A percentile compares a stretch with the other conserved stretches of the same genome.
Conservation (phyloP, 1,140 invertebrate genomes). For the Macrobrachium nipponense region DNA sequence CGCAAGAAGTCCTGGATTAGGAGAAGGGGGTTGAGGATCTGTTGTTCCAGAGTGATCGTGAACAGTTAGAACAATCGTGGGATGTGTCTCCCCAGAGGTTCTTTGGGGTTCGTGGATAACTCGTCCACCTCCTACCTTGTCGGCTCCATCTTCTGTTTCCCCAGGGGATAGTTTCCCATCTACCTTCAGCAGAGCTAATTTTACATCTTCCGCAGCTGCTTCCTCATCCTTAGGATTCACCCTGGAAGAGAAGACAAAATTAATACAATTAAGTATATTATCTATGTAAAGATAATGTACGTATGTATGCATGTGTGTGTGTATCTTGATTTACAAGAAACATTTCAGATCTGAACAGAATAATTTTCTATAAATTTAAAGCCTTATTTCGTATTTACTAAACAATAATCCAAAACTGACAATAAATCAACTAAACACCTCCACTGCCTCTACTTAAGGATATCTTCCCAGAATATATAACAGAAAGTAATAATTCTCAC, state of each 20-base stretch:
- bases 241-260: constrained; percentile 32
- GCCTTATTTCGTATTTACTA: too few relatives aligned
- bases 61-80: constrained; percentile 44
- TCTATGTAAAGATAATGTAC: too few relatives aligned
- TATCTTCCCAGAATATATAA: too few relatives aligned
- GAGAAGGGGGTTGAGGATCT: constrained; percentile 30
- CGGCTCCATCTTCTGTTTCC: neutral
- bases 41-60: constrained; percentile 20
- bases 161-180: constrained; percentile 13
- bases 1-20: constrained; percentile 26
- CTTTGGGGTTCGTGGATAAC: constrained; percentile 25
- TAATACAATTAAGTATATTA: too few relatives aligned
- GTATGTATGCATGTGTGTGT: too few relatives aligned
- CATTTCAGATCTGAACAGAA: too few relatives aligned
- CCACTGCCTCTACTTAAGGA: too few relatives aligned
- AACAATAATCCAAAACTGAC: too few relatives aligned
- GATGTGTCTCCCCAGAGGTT: neutral
- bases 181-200: constrained; percentile 44
- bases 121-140: neutral
- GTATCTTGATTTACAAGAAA: too few relatives aligned
- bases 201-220: constrained; percentile 45
- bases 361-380: too few relatives aligned
- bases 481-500: too few relatives aligned
- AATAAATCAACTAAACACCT: too few relatives aligned
- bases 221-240: constrained; percentile 44